These are phyloP conservation scores for Gnathonemus longibarbis DNA, from an alignment of 2,113 vertebrate genomes.

Conservation along the genomic window DNA sequence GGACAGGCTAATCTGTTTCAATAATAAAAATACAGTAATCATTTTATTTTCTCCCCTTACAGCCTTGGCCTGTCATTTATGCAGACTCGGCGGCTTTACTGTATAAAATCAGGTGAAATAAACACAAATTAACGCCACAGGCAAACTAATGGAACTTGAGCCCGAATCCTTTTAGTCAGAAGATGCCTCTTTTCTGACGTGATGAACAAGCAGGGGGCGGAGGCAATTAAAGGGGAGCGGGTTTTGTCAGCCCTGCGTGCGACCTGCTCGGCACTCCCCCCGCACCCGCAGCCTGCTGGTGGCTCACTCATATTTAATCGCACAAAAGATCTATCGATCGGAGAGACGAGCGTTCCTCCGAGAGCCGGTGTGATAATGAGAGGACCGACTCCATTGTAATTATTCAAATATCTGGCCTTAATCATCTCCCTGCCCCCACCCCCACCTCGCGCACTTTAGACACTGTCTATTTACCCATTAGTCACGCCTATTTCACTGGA, in stretches of 20 bases:
- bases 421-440: background rate
- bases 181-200: background rate
- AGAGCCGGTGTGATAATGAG: conserved; percentile 37
- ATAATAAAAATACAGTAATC: background rate
- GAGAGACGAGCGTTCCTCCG: conserved; percentile 32
- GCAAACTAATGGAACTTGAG: background rate
- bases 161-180: background rate
- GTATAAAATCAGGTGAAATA: background rate
- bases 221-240: background rate
- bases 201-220: background rate
- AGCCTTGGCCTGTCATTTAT: background rate
- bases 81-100: background rate
- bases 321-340: conserved; percentile 55
- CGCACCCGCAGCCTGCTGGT: conserved; percentile 35
- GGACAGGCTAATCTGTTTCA: background rate
- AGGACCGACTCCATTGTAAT: conserved; percentile 10
- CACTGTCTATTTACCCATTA: conserved; percentile 31
- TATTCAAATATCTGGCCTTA: background rate
- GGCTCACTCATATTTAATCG: conserved; percentile 50
- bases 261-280: background rate
- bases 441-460: background rate
- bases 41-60: background rate
- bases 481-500: conserved; percentile 50
- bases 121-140: background rate
- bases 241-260: conserved; percentile 17